Evolutionary conservation across 2,888 invertebrate genomes (phyloP).

Genomic region (Tetranychus piercei): DNA sequence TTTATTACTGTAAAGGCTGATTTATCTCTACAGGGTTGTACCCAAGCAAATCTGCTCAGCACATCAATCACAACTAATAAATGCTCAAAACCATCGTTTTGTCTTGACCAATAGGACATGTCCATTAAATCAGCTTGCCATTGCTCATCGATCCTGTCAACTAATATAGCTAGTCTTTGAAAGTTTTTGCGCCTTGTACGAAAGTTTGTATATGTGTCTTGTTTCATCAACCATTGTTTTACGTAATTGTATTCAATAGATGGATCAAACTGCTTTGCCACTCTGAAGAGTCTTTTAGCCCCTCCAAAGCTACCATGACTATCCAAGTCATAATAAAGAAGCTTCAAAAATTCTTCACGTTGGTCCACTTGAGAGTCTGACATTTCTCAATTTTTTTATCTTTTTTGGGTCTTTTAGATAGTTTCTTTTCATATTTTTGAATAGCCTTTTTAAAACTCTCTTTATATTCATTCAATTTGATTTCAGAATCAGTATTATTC

Average conservation of each 20-base stretch:
- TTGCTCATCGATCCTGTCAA: slow-evolving; percentile 25
- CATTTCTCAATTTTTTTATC: no score
- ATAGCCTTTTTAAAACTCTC: no score
- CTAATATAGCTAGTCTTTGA: slow-evolving; percentile 14
- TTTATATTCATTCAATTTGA: no score
- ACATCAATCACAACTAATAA: slow-evolving; percentile 26
- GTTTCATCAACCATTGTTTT: not conserved
- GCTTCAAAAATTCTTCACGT: no score
- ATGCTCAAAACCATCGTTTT: slow-evolving; percentile 25
- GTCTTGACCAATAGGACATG: slow-evolving; percentile 8
- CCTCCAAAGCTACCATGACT: not conserved
- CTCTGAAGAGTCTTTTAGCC: not conserved
- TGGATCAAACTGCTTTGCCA: not conserved
- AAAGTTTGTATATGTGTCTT: not conserved
- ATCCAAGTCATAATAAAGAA: not conserved
- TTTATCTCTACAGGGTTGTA: slow-evolving; percentile 25
- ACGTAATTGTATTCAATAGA: not conserved
- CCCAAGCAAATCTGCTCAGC: slow-evolving; percentile 26
- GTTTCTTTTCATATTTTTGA: no score
- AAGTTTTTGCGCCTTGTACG: not conserved
- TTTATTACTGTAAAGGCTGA: slow-evolving; percentile 16
- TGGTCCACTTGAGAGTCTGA: no score
- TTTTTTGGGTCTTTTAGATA: no score
- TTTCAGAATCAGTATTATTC: no score
- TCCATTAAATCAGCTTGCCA: slow-evolving; percentile 26